Evolutionary conservation across 2,113 vertebrate genomes (phyloP).

Genomic region (Arvicanthis niloticus): DNA sequence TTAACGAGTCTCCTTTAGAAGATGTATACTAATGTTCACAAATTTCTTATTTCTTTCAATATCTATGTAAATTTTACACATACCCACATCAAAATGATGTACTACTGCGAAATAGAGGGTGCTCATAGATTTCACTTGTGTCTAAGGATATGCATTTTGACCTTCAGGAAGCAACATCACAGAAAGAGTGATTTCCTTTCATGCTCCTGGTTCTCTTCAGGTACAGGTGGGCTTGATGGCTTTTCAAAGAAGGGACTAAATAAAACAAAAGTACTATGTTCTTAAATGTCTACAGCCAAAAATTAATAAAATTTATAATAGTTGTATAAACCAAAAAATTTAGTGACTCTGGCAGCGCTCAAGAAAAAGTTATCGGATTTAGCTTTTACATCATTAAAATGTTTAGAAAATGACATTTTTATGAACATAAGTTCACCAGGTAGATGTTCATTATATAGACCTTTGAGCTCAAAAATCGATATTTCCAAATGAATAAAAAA

Average conservation of each 20-base stretch:
- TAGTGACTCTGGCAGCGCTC: background rate
- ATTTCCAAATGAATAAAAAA: constrained; percentile 63
- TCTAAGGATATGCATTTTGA: background rate
- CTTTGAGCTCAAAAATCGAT: constrained; percentile 12
- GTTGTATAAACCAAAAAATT: background rate
- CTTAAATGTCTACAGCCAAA: constrained; percentile 11
- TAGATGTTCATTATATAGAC: background rate
- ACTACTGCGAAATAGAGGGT: background rate
- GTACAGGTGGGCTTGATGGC: background rate
- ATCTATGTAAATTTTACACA: background rate
- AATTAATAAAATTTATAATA: background rate
- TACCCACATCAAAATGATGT: background rate
- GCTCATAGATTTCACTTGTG: background rate
- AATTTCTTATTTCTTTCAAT: background rate
- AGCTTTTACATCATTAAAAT: background rate
- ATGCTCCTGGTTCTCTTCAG: background rate
- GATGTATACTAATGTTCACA: background rate
- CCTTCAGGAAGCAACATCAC: background rate
- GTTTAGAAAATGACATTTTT: constrained; percentile 35
- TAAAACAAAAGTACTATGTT: background rate
- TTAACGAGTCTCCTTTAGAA: background rate
- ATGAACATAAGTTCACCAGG: background rate
- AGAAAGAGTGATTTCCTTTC: background rate
- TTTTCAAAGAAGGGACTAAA: background rate
- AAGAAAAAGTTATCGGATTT: background rate